Conservation (phyloP, 2,888 invertebrate genomes). For the Mesochorus sp. region DNA sequence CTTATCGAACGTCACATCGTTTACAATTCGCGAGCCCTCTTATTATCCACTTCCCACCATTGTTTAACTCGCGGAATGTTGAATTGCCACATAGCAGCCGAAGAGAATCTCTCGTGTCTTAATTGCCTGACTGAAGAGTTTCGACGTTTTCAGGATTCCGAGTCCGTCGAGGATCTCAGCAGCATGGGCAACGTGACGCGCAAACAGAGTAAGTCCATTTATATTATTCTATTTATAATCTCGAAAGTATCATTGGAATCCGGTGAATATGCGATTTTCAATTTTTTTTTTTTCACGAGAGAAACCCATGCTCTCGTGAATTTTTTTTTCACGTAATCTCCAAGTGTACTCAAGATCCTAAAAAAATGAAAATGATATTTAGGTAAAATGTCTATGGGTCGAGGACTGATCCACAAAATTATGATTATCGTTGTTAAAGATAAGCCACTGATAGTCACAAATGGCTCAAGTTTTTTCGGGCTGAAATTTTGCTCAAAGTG, state of each 20-base stretch:
- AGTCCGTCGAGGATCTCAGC: slow-evolving; percentile 82
- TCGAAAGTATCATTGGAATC: neutral
- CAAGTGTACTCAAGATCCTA: too few species aligned
- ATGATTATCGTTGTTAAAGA: too few species aligned
- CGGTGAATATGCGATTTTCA: neutral
- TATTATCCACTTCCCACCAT: slow-evolving; percentile 66
- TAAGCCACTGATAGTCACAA: too few species aligned
- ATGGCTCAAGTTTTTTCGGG: too few species aligned
- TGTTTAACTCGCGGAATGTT: slow-evolving; percentile 59
- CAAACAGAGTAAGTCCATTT: slow-evolving; percentile 75
- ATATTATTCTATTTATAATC: neutral
- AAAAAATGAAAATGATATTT: too few species aligned
- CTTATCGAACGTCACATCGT: slow-evolving; percentile 50
- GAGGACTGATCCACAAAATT: too few species aligned
- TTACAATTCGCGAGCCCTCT: slow-evolving; percentile 42
- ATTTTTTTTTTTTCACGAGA: neutral
- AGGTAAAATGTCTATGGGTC: too few species aligned
- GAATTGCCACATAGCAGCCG: slow-evolving; percentile 63
- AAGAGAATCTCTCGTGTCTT: slow-evolving; percentile 59
- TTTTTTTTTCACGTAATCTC: slow-evolving; percentile 26
- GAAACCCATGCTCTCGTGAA: neutral
- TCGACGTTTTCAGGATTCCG: slow-evolving; percentile 81
- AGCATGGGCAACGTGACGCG: slow-evolving; percentile 75
- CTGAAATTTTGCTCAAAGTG: too few species aligned
- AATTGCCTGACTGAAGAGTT: slow-evolving; percentile 62